These are phyloP conservation scores for Nixonia krombeini DNA, from an alignment of 1,140 invertebrate species.

Conservation along the genomic window DNA sequence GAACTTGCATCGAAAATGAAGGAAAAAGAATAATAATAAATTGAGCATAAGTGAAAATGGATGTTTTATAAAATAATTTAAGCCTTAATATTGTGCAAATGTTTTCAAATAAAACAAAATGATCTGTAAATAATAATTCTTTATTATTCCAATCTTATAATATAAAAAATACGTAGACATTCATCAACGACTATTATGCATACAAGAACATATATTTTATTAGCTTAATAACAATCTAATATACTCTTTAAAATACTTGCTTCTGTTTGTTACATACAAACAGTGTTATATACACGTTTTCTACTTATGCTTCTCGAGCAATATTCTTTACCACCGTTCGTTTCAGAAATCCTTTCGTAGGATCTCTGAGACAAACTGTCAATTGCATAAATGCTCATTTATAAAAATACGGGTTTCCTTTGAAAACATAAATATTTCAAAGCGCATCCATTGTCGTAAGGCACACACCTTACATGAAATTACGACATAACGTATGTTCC, in stretches of 20 bases:
- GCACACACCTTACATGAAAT: too few species aligned
- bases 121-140: slow-evolving; percentile 53
- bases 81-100: slow-evolving; percentile 3
- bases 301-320: slow-evolving; percentile 42
- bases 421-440: neutral
- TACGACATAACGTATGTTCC: too few species aligned
- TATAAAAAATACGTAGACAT: slow-evolving; percentile 65
- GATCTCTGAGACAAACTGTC: slow-evolving; percentile 59
- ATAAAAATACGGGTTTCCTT: slow-evolving; percentile 47
- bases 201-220: slow-evolving; percentile 58
- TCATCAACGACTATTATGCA: slow-evolving; percentile 60
- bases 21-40: slow-evolving; percentile 47
- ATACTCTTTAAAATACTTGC: slow-evolving; percentile 57
- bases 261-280: too few species aligned
- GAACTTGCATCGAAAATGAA: slow-evolving; percentile 55
- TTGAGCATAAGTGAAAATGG: neutral
- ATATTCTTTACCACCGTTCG: slow-evolving; percentile 44
- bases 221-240: slow-evolving; percentile 60
- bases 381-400: slow-evolving; percentile 43
- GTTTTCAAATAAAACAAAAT: slow-evolving; percentile 20
- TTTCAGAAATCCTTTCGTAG: slow-evolving; percentile 54
- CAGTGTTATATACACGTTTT: slow-evolving; percentile 65
- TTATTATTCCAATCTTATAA: slow-evolving; percentile 59
- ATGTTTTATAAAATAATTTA: slow-evolving; percentile 2
- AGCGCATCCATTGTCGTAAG: too few species aligned